Evolutionary conservation across 2,888 invertebrate species (phyloP).

Genomic region (Nematopogon swammerdamellus): DNA sequence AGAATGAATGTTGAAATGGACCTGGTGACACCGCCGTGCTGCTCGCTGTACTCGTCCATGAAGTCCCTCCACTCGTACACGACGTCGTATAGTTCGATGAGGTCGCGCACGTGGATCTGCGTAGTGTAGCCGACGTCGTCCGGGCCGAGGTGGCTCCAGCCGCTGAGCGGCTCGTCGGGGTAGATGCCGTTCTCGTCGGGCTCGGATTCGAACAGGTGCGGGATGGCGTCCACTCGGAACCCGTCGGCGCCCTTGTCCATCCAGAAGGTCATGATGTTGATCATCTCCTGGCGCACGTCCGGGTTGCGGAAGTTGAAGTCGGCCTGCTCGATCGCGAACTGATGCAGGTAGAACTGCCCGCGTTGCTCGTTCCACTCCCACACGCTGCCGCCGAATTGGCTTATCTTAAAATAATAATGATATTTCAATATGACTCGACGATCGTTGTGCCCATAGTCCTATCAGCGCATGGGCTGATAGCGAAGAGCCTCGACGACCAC

Average conservation of each 20-base stretch:
- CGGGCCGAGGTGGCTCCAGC: slow-evolving; percentile 34
- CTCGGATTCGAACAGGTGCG: slow-evolving; percentile 53
- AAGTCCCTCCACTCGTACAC: slow-evolving; percentile 56
- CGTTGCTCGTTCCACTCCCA: slow-evolving; percentile 66
- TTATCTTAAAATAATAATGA: slow-evolving; percentile 26
- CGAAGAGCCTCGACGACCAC: no score
- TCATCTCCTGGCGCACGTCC: slow-evolving; percentile 46
- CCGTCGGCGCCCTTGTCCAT: slow-evolving; percentile 72
- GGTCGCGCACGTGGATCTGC: slow-evolving; percentile 62
- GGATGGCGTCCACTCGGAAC: slow-evolving; percentile 67
- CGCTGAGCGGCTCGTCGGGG: slow-evolving; percentile 52
- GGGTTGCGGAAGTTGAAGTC: slow-evolving; percentile 69
- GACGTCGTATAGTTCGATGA: slow-evolving; percentile 53
- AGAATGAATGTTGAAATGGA: no score
- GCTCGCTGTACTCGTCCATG: slow-evolving; percentile 42
- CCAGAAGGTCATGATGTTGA: slow-evolving; percentile 69
- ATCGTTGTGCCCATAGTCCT: no score
- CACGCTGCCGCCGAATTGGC: slow-evolving; percentile 60
- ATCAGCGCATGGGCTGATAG: no score
- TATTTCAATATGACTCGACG: no score
- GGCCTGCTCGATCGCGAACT: slow-evolving; percentile 57
- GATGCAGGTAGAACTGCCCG: slow-evolving; percentile 59
- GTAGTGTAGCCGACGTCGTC: slow-evolving; percentile 53
- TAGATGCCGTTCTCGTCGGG: slow-evolving; percentile 29
- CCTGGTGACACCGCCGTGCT: slow-evolving; percentile 39